Evolutionary conservation across 2,888 invertebrate species (phyloP).

Genomic region (Cephus pulcher): DNA sequence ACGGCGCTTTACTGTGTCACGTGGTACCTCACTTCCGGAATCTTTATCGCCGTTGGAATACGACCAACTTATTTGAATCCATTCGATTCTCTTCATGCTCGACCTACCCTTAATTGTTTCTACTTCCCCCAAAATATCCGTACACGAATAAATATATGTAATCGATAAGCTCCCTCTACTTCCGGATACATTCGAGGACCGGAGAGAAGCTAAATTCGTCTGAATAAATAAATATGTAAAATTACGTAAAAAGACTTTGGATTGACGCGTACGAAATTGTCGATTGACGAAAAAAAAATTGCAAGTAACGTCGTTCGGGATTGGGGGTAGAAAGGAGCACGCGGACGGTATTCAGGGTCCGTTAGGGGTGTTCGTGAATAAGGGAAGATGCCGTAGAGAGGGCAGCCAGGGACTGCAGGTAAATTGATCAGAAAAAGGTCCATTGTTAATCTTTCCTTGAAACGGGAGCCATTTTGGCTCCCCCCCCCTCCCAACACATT

Average conservation of each 20-base stretch:
- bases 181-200: not conserved
- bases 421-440: slow-evolving; percentile 4
- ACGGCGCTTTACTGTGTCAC: not conserved
- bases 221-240: no score
- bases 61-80: not conserved
- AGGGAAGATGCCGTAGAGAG: not conserved
- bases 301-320: not conserved
- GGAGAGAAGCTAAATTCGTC: not conserved
- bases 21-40: not conserved
- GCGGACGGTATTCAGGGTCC: not conserved
- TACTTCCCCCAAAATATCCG: not conserved
- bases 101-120: not conserved
- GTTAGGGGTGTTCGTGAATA: not conserved
- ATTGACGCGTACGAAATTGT: not conserved
- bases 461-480: not conserved
- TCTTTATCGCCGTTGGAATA: not conserved
- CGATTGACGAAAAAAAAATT: not conserved
- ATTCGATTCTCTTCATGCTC: not conserved
- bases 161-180: not conserved
- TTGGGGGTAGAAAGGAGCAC: not conserved
- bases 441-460: slow-evolving; percentile 10
- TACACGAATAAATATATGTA: not conserved
- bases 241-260: not conserved
- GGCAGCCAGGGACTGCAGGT: not conserved
- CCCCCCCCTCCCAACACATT: no score